These are phyloP conservation scores for Cryptocheilus praepositus DNA, from an alignment of 2,888 invertebrate genomes.

Conservation along the genomic window DNA sequence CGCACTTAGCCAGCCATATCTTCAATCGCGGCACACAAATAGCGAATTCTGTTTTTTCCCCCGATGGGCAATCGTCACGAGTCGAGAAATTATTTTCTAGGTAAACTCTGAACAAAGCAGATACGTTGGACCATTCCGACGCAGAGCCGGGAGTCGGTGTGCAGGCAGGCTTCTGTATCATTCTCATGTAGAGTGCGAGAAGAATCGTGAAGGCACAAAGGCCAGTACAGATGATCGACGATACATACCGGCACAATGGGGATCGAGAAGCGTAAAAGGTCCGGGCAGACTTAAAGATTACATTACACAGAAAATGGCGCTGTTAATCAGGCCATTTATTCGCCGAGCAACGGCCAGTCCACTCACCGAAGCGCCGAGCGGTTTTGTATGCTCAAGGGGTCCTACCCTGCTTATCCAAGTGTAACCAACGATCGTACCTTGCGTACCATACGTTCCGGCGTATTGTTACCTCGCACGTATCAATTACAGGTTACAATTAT, in stretches of 20 bases:
- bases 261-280: slow-evolving; percentile 35
- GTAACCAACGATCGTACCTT: background rate
- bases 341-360: slow-evolving; percentile 46
- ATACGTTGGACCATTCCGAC: too few species aligned
- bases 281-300: slow-evolving; percentile 53
- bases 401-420: slow-evolving; percentile 33
- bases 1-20: too few species aligned
- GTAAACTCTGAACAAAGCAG: too few species aligned
- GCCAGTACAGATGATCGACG: background rate
- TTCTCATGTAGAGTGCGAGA: too few species aligned
- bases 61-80: too few species aligned
- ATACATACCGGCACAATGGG: background rate
- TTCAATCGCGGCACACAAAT: too few species aligned
- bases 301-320: slow-evolving; percentile 66
- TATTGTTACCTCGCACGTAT: slow-evolving; percentile 44
- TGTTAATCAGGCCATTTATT: slow-evolving; percentile 69
- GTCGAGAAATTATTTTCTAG: too few species aligned
- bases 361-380: slow-evolving; percentile 35
- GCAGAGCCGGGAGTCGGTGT: too few species aligned
- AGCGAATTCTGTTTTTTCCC: too few species aligned
- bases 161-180: too few species aligned
- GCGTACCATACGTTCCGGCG: slow-evolving; percentile 3
- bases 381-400: slow-evolving; percentile 35
- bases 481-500: slow-evolving; percentile 66
- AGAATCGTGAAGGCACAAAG: too few species aligned